A percentile compares a stretch with the other conserved stretches of the same genome.
phyloP scores from a whole-genome alignment of 2,888 invertebrate genomes.

The Drosophila neutralis region DNA sequence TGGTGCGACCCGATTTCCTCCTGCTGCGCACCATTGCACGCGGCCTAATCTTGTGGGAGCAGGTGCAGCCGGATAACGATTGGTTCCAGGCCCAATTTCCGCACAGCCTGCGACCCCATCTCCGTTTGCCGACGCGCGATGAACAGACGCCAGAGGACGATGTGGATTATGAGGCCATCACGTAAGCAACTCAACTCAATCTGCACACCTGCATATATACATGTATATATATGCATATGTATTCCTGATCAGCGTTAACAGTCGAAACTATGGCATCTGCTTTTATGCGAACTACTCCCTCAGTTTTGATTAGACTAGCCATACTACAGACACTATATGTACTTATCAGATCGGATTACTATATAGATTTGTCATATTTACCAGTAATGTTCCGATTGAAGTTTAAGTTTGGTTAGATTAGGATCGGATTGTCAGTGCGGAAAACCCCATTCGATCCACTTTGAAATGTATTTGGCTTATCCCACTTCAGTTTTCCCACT shows the following conservation, averaged over 20 bases:
- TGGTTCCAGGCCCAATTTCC: slow-evolving; percentile 96
- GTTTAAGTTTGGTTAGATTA: too few relatives aligned
- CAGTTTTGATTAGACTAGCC: background rate
- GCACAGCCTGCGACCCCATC: slow-evolving; percentile 87
- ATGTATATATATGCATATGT: background rate
- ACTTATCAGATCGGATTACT: too few relatives aligned
- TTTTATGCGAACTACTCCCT: background rate
- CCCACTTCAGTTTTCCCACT: too few relatives aligned
- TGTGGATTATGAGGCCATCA: slow-evolving; percentile 96
- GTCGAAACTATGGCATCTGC: background rate
- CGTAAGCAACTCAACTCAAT: slow-evolving; percentile 86
- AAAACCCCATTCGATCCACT: too few relatives aligned
- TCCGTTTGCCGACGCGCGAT: slow-evolving; percentile 85
- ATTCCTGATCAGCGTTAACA: background rate
- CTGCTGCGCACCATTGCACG: slow-evolving; percentile 92
- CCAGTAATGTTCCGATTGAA: too few relatives aligned
- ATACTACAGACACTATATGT: too few relatives aligned
- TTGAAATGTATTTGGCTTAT: too few relatives aligned
- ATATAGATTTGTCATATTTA: too few relatives aligned
- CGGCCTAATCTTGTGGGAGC: slow-evolving; percentile 94
- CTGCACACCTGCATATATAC: too few relatives aligned
- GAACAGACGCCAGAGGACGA: slow-evolving; percentile 85
- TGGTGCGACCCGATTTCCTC: slow-evolving; percentile 95
- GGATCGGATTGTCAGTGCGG: too few relatives aligned
- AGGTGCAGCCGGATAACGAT: slow-evolving; percentile 91